Base-by-base conservation (phyloP, 2,113 vertebrate genomes). In the Sphyrna mokarran region DNA sequence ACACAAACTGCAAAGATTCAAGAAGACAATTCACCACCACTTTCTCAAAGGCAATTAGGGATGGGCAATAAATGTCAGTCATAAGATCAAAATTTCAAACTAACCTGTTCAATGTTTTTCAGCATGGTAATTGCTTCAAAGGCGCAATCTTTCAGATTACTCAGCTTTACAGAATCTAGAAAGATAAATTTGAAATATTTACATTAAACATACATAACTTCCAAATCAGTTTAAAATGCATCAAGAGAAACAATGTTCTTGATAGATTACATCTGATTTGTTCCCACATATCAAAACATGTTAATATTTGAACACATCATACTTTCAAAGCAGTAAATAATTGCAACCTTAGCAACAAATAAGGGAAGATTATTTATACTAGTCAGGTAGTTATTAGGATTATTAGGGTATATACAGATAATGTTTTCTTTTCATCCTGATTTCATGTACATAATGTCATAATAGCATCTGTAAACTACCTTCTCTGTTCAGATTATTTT, bases 321-420 rank as follows among this genome's bases (percentile, higher is more conserved):
- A 85, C 40, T 85, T 85, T 85, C 40, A 85, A 37, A 85, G 80
- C 20, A 85, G 80, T 16, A 85, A 85, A 85, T 85, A 85, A 85
- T 43, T 37, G 37, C 37, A 86, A 86, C 18, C 33, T 54, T 54
- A 48, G 13, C 85, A 86, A 20, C 40, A 86, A 48, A 86, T 43
- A 9, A 87, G 85, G n/a, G 37, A 29, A 7, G 23, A 33, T 33
- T 76, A 33, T 33, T 76, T 8, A 72, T 72, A 2, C 26, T 78
- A n/a, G 33, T n/a, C 14, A 80, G 33, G 13, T 37, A 37, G 48
- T 54, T 54, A 54, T 54, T 54, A 54, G 48, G n/a, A 37, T 80
- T 80, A 9, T 37, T 16, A 78, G 33, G 11, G 33, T 76, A 37
- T 78, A 13, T 78, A 14, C 33, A 78, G 10, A n/a, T 33, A 37